Conservation (phyloP, 2,797 vertebrate genomes). For the Xiphorhynchus erythropygius region DNA sequence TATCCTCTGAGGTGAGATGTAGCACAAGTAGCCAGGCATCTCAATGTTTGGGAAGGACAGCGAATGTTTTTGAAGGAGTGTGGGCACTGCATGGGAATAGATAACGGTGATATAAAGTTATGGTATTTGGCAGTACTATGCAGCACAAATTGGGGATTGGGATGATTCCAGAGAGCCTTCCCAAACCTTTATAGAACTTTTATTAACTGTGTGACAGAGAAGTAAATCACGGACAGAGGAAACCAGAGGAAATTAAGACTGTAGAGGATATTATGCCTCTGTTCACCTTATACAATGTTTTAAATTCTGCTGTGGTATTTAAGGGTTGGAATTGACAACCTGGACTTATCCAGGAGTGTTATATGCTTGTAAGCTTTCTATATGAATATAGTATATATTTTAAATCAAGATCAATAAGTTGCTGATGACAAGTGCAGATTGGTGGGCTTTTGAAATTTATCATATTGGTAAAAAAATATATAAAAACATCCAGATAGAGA, state of each 20-base stretch:
- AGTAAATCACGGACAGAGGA: not conserved
- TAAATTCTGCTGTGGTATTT: not conserved
- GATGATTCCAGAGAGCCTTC: not conserved
- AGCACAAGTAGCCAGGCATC: not conserved
- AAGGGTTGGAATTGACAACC: not conserved
- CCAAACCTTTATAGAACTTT: not conserved
- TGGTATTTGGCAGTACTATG: not conserved
- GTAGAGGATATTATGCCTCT: accelerated
- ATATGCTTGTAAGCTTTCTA: not conserved
- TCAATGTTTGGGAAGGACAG: not conserved
- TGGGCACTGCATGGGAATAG: not conserved
- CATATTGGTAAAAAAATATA: not conserved
- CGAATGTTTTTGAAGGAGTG: not conserved
- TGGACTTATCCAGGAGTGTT: not conserved
- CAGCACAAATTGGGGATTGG: not conserved
- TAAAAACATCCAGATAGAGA: not conserved
- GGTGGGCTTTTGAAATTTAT: not conserved
- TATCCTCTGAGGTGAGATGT: not conserved
- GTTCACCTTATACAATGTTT: not conserved
- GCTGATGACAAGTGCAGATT: not conserved
- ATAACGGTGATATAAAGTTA: not conserved
- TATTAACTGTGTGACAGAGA: not conserved
- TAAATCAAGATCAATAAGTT: not conserved
- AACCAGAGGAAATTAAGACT: not conserved
- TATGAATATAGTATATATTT: not conserved